Conservation (phyloP, 2,113 vertebrate species). For the Labeo rohita region DNA sequence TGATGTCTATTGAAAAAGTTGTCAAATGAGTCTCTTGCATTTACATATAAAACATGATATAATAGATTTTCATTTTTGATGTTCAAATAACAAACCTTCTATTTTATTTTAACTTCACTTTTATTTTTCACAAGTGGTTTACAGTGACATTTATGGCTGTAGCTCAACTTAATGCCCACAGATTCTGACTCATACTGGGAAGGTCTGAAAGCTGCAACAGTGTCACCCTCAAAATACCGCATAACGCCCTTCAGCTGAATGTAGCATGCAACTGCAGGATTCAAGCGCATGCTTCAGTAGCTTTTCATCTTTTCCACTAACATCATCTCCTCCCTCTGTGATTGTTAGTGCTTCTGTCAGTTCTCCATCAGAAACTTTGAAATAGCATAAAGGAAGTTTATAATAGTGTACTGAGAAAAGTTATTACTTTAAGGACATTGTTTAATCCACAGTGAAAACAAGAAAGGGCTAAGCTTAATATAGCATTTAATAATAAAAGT, state of each 20-base stretch:
- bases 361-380: background rate
- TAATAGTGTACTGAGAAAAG: background rate
- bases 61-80: background rate
- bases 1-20: background rate
- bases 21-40: background rate
- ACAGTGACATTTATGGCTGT: background rate
- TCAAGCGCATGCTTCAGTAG: slow-evolving; percentile 51
- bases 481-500: background rate
- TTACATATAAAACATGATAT: background rate
- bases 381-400: background rate
- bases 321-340: slow-evolving; percentile 36
- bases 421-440: background rate
- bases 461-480: background rate
- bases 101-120: background rate
- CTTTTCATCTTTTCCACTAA: slow-evolving; percentile 48
- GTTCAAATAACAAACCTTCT: background rate
- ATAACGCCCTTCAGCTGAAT: slow-evolving; percentile 70
- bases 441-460: background rate
- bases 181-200: slow-evolving; percentile 53
- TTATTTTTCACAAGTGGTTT: background rate
- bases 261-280: slow-evolving; percentile 63
- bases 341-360: background rate
- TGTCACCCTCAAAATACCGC: slow-evolving; percentile 68
- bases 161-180: slow-evolving; percentile 20
- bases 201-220: slow-evolving; percentile 52